Evolutionary conservation across 2,888 invertebrate genomes (phyloP), one percentile per base, ranked within the genome.

Genomic region (Cantharis lateralis): DNA sequence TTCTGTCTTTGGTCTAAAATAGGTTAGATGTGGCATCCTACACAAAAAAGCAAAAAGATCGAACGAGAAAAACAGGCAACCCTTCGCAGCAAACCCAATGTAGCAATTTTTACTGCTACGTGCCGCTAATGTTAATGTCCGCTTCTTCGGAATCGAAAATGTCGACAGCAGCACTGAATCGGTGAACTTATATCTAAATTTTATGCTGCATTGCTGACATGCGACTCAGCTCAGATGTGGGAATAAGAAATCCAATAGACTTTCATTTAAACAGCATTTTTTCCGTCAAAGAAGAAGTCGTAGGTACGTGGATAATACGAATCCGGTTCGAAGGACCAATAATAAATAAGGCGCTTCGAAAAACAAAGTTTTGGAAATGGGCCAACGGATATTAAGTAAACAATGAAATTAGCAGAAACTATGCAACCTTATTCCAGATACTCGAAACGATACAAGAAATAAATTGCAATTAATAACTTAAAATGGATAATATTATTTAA

Each of bases 51-150:
- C 75, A 72, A 77, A 74, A 75, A 75, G 68, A 75, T 79, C 75
- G 79, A 79, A 77, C 73, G 63, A 74, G 79, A 79, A 75, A 77
- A 78, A 79, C 75, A 74, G 75, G 77, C 72, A 74, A 75, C 77
- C 79, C 75, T 79, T 79, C 77, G 76, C 72, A 75, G 77, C 79
- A 79, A 79, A 79, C 79, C 79, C 80, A 81, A 81, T 81, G 80
- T 79, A 79, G 83, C 82, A 82, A 83, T 83, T 83, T 82, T 82
- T 82, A 77, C 78, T 76, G 72, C 71, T 79, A 83, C 83, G 83
- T 83, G 83, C 76, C 79, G 68, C 74, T 78, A 80, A 82, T 83
- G 76, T 79, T 74, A 79, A 82, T 62, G 72, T 66, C 32, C 15
- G 70, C 75, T 68, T 32, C 72, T 78, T 75, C 48, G 24, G 72